Conservation (phyloP, 2,113 vertebrate genomes). For the Dasyurus viverrinus region DNA sequence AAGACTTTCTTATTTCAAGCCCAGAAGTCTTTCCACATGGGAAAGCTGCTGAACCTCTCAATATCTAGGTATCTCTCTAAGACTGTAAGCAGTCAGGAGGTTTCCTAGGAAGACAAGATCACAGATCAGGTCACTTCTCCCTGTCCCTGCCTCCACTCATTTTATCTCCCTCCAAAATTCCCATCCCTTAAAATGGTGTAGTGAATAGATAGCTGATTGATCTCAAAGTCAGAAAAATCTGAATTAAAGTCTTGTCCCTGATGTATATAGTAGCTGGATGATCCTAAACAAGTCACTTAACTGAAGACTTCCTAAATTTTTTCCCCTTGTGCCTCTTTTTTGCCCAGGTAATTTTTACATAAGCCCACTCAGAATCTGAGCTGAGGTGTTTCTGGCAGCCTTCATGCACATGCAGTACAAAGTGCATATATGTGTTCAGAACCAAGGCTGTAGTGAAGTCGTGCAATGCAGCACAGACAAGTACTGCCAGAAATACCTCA, state of each 20-base stretch:
- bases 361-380: no score
- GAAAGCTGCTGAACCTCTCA: not conserved
- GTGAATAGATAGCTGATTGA: not conserved
- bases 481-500: no score
- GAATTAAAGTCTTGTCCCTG: not conserved
- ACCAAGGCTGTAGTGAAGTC: no score
- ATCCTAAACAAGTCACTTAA: not conserved
- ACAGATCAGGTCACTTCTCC: not conserved
- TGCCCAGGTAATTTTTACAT: no score
- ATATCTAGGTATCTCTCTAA: not conserved
- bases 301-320: not conserved
- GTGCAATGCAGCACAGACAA: no score
- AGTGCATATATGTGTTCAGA: no score
- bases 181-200: not conserved
- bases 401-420: no score
- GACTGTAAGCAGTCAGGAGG: not conserved
- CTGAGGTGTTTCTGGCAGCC: no score
- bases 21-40: not conserved
- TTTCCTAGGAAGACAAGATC: not conserved
- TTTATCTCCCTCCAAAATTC: not conserved
- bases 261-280: not conserved
- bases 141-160: not conserved
- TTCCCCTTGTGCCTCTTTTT: no score
- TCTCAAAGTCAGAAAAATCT: not conserved
- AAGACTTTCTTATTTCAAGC: not conserved